These are phyloP conservation scores for Hetaerina titia DNA, from an alignment of 2,888 invertebrate genomes.

Conservation along the genomic window DNA sequence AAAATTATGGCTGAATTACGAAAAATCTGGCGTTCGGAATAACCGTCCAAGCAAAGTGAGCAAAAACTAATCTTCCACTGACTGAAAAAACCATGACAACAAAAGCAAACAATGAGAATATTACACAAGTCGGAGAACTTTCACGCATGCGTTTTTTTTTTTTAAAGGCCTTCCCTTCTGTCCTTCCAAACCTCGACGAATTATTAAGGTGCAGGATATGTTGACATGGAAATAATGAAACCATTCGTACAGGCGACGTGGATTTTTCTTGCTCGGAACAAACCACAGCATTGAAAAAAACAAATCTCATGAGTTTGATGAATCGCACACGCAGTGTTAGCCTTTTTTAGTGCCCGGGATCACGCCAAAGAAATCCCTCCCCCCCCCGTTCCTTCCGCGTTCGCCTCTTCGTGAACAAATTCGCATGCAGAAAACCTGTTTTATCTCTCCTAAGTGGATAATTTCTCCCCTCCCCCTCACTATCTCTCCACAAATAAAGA, in stretches of 20 bases:
- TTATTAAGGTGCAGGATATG: neutral
- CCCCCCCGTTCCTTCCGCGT: neutral
- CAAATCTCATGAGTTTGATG: neutral
- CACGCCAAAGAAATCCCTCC: neutral
- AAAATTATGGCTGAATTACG: neutral
- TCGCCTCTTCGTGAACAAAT: neutral
- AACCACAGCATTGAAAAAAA: neutral
- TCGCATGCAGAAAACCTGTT: slow-evolving; percentile 39
- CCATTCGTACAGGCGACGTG: neutral
- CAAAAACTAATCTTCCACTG: neutral
- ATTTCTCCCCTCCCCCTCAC: neutral
- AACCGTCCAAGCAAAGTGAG: neutral
- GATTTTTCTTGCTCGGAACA: neutral
- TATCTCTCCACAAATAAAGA: neutral
- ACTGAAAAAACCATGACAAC: neutral
- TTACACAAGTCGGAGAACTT: neutral
- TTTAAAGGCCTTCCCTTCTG: neutral
- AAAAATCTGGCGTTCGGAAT: neutral
- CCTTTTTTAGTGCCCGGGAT: neutral
- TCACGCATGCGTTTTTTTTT: neutral
- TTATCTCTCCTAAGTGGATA: slow-evolving; percentile 54
- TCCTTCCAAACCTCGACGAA: neutral
- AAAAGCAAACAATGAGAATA: neutral
- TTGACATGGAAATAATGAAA: neutral
- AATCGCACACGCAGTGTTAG: slow-evolving; percentile 36